These are phyloP conservation scores for Matsumyia berberina DNA, from an alignment of 2,888 invertebrate genomes.

Conservation along the genomic window DNA sequence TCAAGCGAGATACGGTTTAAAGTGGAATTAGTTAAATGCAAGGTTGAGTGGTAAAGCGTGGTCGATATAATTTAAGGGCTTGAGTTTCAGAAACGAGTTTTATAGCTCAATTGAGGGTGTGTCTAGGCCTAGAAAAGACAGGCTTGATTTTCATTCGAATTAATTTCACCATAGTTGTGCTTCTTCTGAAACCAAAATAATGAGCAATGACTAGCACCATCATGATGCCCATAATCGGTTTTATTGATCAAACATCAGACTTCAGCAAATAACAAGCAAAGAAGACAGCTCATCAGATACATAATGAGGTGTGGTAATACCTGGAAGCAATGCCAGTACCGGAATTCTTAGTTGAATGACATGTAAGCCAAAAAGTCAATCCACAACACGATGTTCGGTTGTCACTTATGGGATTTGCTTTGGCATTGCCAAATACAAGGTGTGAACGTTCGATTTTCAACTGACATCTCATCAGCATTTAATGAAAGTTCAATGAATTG, in stretches of 20 bases:
- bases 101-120: no score
- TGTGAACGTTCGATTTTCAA: slow-evolving; percentile 38
- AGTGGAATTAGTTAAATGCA: slow-evolving; percentile 5
- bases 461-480: background rate
- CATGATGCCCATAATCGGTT: slow-evolving; percentile 12
- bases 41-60: slow-evolving; percentile 3
- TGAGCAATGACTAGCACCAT: no score
- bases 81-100: background rate
- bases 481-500: slow-evolving; percentile 11
- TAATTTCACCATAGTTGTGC: background rate
- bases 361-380: slow-evolving; percentile 24
- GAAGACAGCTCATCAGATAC: slow-evolving; percentile 25
- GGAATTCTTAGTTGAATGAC: slow-evolving; percentile 30
- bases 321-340: background rate
- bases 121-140: no score
- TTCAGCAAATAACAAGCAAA: slow-evolving; percentile 13
- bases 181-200: background rate
- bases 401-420: slow-evolving; percentile 15
- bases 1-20: background rate
- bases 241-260: slow-evolving; percentile 19
- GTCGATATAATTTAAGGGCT: background rate
- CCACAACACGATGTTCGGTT: slow-evolving; percentile 14
- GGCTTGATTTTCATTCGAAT: background rate
- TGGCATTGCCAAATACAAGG: slow-evolving; percentile 24
- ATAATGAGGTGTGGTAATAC: slow-evolving; percentile 3